Conservation (phyloP, 2,113 vertebrate species). For the Indicator maculatus region DNA sequence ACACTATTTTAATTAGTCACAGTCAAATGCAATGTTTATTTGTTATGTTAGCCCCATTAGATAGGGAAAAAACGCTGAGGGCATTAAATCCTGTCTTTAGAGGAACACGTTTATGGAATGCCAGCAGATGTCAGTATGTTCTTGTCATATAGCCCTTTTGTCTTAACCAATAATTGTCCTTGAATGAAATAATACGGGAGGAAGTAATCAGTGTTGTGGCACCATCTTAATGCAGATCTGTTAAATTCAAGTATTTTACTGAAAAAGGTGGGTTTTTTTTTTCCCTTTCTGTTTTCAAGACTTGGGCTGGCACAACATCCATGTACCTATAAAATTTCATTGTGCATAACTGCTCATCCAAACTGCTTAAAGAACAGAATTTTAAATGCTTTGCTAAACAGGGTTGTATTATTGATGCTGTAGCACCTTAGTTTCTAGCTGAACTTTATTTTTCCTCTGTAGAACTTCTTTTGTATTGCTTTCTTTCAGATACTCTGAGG, state of each 20-base stretch:
- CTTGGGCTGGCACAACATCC: background rate
- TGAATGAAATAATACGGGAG: background rate
- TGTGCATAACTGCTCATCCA: background rate
- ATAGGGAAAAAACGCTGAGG: background rate
- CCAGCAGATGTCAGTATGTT: conserved; percentile 82
- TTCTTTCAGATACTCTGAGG: background rate
- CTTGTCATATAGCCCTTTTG: conserved; percentile 55
- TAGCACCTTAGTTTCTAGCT: background rate
- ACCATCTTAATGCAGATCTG: background rate
- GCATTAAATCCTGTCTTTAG: background rate
- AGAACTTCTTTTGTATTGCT: background rate
- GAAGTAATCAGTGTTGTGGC: background rate
- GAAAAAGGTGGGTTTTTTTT: background rate
- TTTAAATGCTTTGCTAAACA: background rate
- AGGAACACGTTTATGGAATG: conserved; percentile 30
- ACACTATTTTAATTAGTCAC: background rate
- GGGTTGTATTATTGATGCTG: background rate
- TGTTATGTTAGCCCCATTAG: background rate
- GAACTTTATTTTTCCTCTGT: background rate
- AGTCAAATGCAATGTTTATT: background rate
- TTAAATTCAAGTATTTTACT: background rate
- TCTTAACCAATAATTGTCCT: conserved; percentile 1
- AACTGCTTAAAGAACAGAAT: background rate
- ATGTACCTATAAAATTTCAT: accelerated
- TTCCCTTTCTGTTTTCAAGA: background rate